These are phyloP conservation scores for human DNA, from an alignment of 2,113 vertebrate genomes.

Conservation along the genomic window GRCh38 chr2:188820501-188821000, in stretches of 20 bases:
- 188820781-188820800: not conserved
- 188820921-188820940: not conserved
- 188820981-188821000: not conserved
- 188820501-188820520: not conserved
- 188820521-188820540: not conserved
- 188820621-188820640: not conserved
- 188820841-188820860: not conserved
- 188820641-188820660: not conserved
- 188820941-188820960: not conserved
- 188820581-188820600: not conserved
- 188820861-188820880: not conserved
- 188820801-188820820: not conserved
- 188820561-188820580: not conserved
- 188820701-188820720: no score
- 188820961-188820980: not conserved
- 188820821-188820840: not conserved
- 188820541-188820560: not conserved
- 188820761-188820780: not conserved
- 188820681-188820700: not conserved
- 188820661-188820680: fast-evolving
- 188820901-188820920: not conserved
- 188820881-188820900: not conserved
- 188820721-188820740: not conserved
- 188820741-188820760: not conserved
- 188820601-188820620: not conserved